These are phyloP conservation scores for Mythimna lalbum DNA, from an alignment of 2,888 invertebrate species.

Conservation along the genomic window DNA sequence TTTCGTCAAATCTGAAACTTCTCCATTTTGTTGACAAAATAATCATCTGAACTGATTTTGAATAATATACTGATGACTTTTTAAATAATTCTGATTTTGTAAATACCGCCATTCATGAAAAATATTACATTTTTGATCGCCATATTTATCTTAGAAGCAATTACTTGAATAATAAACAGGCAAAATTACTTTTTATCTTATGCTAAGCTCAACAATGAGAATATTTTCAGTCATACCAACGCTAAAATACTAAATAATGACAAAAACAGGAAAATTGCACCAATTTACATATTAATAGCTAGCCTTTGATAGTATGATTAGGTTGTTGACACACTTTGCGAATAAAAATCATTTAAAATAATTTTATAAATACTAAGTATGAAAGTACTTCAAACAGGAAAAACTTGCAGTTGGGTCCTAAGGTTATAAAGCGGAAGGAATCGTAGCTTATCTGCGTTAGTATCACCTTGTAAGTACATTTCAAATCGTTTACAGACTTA, in stretches of 20 bases:
- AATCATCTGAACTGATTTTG: conserved; percentile 18
- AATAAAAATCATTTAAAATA: conserved; percentile 25
- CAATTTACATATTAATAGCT: conserved; percentile 39
- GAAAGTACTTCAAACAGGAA: conserved; percentile 10
- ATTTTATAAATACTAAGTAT: conserved; percentile 8
- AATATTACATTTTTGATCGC: conserved; percentile 36
- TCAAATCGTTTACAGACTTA: conserved; percentile 30
- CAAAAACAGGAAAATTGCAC: conserved; percentile 55
- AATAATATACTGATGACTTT: neutral
- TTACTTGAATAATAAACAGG: conserved; percentile 15
- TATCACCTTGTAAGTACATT: conserved; percentile 43
- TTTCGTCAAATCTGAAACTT: no score
- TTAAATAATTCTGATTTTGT: conserved; percentile 19
- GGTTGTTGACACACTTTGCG: conserved; percentile 40
- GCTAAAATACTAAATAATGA: conserved; percentile 54
- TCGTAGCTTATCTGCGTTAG: conserved; percentile 44
- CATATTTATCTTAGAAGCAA: conserved; percentile 12
- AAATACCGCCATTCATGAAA: conserved; percentile 15
- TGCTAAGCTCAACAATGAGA: conserved; percentile 41
- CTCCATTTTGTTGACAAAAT: conserved; percentile 25
- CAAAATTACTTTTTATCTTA: conserved; percentile 39
- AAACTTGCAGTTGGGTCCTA: conserved; percentile 24
- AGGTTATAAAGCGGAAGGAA: conserved; percentile 27
- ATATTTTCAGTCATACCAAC: conserved; percentile 53
- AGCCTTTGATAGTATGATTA: conserved; percentile 43